Evolutionary conservation across 2,797 vertebrate species (phyloP).

Genomic region (Eutrigla gurnardus): DNA sequence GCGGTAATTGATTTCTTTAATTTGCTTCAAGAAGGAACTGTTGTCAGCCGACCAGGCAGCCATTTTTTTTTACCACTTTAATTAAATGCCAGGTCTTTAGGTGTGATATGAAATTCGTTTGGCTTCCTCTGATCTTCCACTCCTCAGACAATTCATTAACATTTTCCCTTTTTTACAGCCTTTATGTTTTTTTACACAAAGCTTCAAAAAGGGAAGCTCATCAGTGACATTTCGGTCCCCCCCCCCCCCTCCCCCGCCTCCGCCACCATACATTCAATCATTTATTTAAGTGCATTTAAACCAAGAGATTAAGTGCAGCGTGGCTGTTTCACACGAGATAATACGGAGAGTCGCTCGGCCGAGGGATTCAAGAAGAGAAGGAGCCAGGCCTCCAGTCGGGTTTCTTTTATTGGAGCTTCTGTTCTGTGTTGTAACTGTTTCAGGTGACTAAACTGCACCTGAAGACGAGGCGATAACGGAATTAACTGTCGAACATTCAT

Average conservation of each 20-base stretch:
- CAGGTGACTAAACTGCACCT: slow-evolving; percentile 47
- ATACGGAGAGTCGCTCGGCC: slow-evolving; percentile 54
- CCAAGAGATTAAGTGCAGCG: slow-evolving; percentile 66
- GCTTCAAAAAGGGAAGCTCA: slow-evolving; percentile 75
- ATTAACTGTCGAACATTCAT: slow-evolving; percentile 44
- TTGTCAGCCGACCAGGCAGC: slow-evolving; percentile 80
- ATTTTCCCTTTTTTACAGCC: slow-evolving; percentile 63
- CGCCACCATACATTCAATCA: slow-evolving; percentile 67
- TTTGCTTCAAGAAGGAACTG: slow-evolving; percentile 80
- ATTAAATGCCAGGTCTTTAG: slow-evolving; percentile 85
- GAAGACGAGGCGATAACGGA: slow-evolving; percentile 38
- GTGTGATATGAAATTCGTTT: slow-evolving; percentile 83
- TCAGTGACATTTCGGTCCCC: slow-evolving; percentile 74
- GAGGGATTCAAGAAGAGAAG: slow-evolving; percentile 59
- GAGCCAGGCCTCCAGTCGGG: slow-evolving; percentile 33
- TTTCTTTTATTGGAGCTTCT: slow-evolving; percentile 42
- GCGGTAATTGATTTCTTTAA: slow-evolving; percentile 85
- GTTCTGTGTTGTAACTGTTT: slow-evolving; percentile 52
- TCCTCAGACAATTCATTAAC: slow-evolving; percentile 82
- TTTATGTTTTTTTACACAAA: slow-evolving; percentile 77
- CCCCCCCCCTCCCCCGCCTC: too few relatives aligned
- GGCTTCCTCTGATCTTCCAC: slow-evolving; percentile 79
- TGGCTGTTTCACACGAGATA: slow-evolving; percentile 77
- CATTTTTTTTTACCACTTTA: slow-evolving; percentile 81
- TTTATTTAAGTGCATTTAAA: slow-evolving; percentile 78